Percentiles rank a stretch among this genome's conserved stretches.
These are phyloP conservation scores for Drosophila algonquin DNA, from an alignment of 2,888 invertebrate species.

Conservation along the genomic window DNA sequence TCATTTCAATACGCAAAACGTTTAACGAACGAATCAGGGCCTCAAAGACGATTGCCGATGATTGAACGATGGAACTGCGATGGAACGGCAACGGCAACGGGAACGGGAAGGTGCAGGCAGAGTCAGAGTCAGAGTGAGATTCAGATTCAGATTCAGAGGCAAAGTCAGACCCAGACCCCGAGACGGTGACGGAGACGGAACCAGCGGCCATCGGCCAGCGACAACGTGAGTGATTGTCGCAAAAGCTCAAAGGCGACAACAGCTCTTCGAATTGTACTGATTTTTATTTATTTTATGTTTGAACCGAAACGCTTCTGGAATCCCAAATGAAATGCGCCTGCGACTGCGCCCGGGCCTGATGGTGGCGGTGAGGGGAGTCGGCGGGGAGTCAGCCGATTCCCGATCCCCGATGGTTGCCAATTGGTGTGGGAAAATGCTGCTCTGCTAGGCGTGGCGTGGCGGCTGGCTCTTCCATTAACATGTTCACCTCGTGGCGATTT, in stretches of 20 bases:
- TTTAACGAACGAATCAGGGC: constrained; percentile 55
- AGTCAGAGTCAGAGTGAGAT: constrained; percentile 6
- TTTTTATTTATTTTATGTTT: constrained; percentile 81
- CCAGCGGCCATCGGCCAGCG: constrained; percentile 19
- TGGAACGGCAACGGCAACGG: constrained; percentile 11
- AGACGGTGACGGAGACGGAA: constrained; percentile 26
- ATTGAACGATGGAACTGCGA: constrained; percentile 23
- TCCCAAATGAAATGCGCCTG: constrained; percentile 68
- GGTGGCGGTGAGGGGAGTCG: no score
- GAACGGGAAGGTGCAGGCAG: constrained; percentile 20
- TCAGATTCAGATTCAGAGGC: constrained; percentile 10
- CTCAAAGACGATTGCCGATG: constrained; percentile 71
- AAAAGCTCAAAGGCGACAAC: constrained; percentile 77
- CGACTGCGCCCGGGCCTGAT: constrained; percentile 47
- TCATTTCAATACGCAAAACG: constrained; percentile 76
- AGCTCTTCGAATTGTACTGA: constrained; percentile 78
- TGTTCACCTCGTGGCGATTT: constrained; percentile 47
- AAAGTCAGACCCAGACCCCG: constrained; percentile 14
- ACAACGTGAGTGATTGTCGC: constrained; percentile 78
- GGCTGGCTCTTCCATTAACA: constrained; percentile 54
- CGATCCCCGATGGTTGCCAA: constrained; percentile 39
- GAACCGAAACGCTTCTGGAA: constrained; percentile 79
- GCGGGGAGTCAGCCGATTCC: not conserved
- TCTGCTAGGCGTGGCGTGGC: constrained; percentile 55
- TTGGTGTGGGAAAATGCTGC: constrained; percentile 68